phyloP scores from a whole-genome alignment of 2,113 vertebrate species.

The Tragelaphus imberbis region DNA sequence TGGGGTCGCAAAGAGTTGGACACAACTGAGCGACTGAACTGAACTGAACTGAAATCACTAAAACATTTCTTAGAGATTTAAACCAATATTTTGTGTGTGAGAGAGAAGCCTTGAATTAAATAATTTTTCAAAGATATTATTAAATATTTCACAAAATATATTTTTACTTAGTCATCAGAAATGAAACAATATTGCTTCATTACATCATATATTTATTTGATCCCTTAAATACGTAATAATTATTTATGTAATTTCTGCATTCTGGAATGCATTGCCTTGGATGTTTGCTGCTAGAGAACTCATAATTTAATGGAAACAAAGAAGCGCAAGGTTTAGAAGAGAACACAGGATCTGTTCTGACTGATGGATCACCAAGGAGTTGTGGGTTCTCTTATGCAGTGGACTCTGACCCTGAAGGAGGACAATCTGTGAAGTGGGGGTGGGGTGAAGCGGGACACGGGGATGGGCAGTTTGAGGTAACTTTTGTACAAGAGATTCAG shows the following conservation, averaged over 20 bases:
- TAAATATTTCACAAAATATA: not conserved
- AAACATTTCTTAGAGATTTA: slow-evolving; percentile 16
- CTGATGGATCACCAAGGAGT: rapidly evolving
- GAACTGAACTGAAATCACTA: too few relatives aligned
- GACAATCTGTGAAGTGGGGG: rapidly evolving
- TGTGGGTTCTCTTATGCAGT: rapidly evolving
- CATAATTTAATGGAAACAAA: not conserved
- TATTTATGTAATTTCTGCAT: not conserved
- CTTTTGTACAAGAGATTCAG: not conserved
- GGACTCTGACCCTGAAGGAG: rapidly evolving
- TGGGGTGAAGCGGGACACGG: not conserved
- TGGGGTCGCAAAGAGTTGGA: too few relatives aligned
- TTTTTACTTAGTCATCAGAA: slow-evolving; percentile 42
- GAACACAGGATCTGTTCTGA: not conserved
- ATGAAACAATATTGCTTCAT: slow-evolving; percentile 30
- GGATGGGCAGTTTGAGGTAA: not conserved
- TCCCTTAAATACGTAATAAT: not conserved
- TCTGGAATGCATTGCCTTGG: not conserved
- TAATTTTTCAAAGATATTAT: not conserved
- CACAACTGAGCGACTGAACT: too few relatives aligned
- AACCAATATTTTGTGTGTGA: slow-evolving; percentile 27
- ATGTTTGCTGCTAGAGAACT: not conserved
- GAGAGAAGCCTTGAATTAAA: not conserved
- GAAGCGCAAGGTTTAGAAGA: rapidly evolving
- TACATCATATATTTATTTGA: not conserved